Percentiles rank a stretch among this genome's conserved stretches.
These are phyloP conservation scores for Actenoides hombroni DNA, from an alignment of 2,113 vertebrate species.

Conservation along the genomic window DNA sequence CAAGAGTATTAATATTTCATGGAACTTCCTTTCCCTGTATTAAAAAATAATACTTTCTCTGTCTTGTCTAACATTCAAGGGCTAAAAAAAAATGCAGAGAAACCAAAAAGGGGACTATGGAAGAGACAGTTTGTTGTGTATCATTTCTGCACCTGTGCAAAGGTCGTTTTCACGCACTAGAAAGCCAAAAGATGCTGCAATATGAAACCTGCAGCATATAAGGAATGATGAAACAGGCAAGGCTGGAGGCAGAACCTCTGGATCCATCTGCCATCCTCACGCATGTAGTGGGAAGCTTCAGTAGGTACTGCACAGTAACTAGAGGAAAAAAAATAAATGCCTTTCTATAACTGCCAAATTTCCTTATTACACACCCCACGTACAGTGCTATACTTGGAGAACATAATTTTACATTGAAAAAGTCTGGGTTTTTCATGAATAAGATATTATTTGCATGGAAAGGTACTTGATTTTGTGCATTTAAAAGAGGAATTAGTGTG, in stretches of 20 bases:
- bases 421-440: not conserved
- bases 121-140: not conserved
- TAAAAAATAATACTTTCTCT: not conserved
- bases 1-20: not conserved
- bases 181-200: not conserved
- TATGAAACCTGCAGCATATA: not conserved
- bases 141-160: not conserved
- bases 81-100: not conserved
- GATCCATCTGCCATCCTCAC: not conserved
- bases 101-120: not conserved
- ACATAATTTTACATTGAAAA: not conserved
- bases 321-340: not conserved
- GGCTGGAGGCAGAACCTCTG: not conserved
- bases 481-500: not conserved
- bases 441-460: not conserved
- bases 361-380: not conserved
- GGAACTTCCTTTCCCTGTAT: not conserved
- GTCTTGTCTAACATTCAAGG: not conserved
- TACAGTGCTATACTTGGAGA: not conserved
- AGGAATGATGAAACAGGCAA: not conserved
- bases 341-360: not conserved
- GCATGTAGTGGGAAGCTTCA: not conserved
- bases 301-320: not conserved
- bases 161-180: slow-evolving; percentile 5
- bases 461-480: not conserved